Evolutionary conservation across 2,113 vertebrate species (phyloP).

Genomic region (Pluvialis apricaria): DNA sequence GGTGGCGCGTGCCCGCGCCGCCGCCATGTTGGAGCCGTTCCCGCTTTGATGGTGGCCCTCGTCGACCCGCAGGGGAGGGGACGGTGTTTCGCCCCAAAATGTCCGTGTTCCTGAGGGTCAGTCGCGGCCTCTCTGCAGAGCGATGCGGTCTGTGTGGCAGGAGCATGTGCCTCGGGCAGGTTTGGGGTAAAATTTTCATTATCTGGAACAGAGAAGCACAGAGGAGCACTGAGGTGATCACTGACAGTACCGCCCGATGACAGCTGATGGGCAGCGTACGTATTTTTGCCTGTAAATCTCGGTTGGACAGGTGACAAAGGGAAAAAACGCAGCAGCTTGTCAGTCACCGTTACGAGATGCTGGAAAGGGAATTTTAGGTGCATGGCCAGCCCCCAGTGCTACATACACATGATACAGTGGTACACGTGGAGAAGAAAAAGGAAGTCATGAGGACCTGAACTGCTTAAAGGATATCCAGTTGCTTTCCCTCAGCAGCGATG

Average conservation of each 20-base stretch:
- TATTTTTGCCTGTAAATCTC: neutral
- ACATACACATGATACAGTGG: neutral
- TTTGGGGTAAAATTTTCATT: too few species aligned
- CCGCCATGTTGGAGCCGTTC: neutral
- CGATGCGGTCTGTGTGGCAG: fast-evolving
- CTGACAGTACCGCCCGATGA: fast-evolving
- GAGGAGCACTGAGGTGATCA: neutral
- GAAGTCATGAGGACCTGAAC: neutral
- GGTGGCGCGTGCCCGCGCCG: too few species aligned
- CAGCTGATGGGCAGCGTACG: fast-evolving
- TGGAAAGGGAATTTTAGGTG: neutral
- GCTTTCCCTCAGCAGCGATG: neutral
- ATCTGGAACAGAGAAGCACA: too few species aligned
- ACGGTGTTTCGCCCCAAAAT: fast-evolving
- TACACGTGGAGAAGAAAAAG: neutral
- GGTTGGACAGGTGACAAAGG: neutral
- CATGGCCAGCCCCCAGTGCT: neutral
- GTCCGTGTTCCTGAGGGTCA: fast-evolving
- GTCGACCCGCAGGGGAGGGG: too few species aligned
- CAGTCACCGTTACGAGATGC: fast-evolving
- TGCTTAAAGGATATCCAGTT: neutral
- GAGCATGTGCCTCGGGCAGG: fast-evolving
- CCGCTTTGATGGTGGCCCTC: fast-evolving
- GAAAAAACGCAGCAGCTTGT: neutral
- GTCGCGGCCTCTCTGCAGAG: fast-evolving